Base-by-base conservation (phyloP, 2,797 vertebrate species). In the Sarcoramphus papa region DNA sequence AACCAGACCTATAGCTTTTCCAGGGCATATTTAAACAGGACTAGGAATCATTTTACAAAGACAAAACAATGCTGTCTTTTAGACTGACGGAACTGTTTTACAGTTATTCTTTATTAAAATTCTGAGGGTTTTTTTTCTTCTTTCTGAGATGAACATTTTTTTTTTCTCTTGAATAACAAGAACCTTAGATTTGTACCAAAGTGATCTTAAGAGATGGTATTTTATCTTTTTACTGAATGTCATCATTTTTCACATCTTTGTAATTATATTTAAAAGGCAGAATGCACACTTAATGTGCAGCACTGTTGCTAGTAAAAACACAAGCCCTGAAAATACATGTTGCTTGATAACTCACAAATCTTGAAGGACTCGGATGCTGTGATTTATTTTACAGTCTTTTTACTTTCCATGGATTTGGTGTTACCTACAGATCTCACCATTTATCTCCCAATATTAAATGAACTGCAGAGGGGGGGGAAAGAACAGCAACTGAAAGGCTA, bases 291-390 rank as follows among this genome's bases (percentile, higher is more conserved):
- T 83, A 70, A 82, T 14, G 2, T 7, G 40, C 48, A 21, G 5
- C 9, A 50, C 17, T n/a, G 21, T 25, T 47, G 63, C 20, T 65
- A 51, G 33, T 33, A 24, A 90, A 79, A 43, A 89, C 45, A 21
- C 6, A 74, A 65, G 35, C 13, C 9, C 18, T 27, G 53, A 86
- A 69, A 88, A 85, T 43, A 37, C 35, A 41, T 37, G 22, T 40
- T 25, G 24, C 22, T 73, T 51, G 11, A 37, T 37, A 35, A 51
- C 8, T 27, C 30, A 35, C 7, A 33, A 30, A n/a, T 56, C 37
- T 54, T 12, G 12, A 85, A 76, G 41, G 30, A 3, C 1, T 9
- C 0, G 0, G 30, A 27, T 17, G 40, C 6, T 22, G 19, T 15
- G 8, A 21, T 20, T 30, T 28, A 25, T 83, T 80, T 73, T 31